Conservation (phyloP, 2,797 vertebrate genomes). For the Fratercula arctica region DNA sequence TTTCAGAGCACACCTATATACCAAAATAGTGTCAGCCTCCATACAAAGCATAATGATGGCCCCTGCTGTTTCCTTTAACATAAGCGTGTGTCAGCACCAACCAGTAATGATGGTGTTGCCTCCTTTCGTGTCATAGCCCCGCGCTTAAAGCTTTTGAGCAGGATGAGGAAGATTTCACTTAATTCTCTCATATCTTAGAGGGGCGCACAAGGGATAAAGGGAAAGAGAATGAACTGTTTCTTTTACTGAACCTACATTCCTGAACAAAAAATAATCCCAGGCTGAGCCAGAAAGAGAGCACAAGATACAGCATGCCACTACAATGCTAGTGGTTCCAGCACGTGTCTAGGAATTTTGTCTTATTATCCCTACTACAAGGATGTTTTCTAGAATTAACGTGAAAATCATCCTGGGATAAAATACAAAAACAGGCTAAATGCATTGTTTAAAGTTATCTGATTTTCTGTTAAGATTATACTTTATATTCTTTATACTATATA, state of each 20-base stretch:
- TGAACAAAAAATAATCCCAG: background rate
- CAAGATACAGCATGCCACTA: background rate
- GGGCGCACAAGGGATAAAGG: background rate
- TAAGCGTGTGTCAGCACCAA: background rate
- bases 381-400: background rate
- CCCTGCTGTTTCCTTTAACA: background rate
- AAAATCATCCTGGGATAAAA: background rate
- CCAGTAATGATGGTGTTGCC: background rate
- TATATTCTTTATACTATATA: background rate
- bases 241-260: background rate
- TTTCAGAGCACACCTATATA: background rate
- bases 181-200: background rate
- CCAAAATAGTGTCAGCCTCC: background rate
- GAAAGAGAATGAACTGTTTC: background rate
- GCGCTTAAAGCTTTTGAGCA: background rate
- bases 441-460: background rate
- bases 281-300: background rate
- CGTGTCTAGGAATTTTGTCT: background rate
- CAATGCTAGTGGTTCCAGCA: background rate
- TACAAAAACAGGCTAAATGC: background rate
- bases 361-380: background rate
- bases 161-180: background rate
- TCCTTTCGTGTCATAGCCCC: background rate
- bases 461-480: background rate
- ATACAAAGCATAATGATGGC: background rate